A percentile compares a stretch with the other conserved stretches of the same genome.
Conservation (phyloP, 1,140 invertebrate species). For the Harpegnathos saltator region DNA sequence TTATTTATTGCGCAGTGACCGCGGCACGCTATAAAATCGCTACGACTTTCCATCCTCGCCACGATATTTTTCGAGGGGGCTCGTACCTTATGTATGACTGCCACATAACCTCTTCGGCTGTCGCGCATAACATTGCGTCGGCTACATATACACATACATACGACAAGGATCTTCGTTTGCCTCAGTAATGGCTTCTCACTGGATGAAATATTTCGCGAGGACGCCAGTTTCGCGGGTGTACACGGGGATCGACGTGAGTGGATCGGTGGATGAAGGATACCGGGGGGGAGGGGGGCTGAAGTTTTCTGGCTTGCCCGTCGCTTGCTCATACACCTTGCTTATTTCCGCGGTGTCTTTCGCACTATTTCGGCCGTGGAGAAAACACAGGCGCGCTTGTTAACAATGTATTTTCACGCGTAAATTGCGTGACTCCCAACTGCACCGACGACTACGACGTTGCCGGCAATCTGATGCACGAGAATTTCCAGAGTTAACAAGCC, state of each 20-base stretch:
- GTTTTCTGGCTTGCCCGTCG: conserved; percentile 40
- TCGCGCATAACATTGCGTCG: neutral
- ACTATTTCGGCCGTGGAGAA: no score
- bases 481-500: neutral
- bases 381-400: neutral
- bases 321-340: no score
- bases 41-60: conserved; percentile 31
- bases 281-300: conserved; percentile 39
- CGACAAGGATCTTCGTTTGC: conserved; percentile 4
- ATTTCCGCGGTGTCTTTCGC: conserved; percentile 10
- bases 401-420: conserved; percentile 8
- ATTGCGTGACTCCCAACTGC: neutral
- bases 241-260: conserved; percentile 73
- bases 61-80: conserved; percentile 43
- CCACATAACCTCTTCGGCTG: neutral
- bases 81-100: neutral
- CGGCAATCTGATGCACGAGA: neutral
- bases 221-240: conserved; percentile 67
- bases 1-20: neutral
- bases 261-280: no score
- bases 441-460: no score
- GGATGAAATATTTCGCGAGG: conserved; percentile 77
- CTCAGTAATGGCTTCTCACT: conserved; percentile 75
- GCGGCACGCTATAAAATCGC: neutral
- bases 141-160: neutral